Percentiles rank a stretch among this genome's conserved stretches.
These are phyloP conservation scores for Buphagus erythrorhynchus DNA, from an alignment of 2,797 vertebrate species.

Conservation along the genomic window DNA sequence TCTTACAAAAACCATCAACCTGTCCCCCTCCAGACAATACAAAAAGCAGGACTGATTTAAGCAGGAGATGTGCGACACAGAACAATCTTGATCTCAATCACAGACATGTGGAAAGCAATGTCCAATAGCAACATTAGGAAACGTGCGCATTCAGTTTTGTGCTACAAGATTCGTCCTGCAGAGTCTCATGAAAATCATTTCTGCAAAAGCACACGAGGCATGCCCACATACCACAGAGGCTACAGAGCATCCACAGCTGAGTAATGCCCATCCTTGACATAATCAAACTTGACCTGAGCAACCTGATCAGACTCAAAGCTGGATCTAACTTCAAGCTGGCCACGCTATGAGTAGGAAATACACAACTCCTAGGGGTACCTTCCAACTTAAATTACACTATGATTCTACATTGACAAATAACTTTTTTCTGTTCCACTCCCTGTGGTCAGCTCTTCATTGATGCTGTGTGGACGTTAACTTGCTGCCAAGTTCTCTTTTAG, in stretches of 20 bases:
- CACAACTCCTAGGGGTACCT: background rate
- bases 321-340: background rate
- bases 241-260: fast-evolving
- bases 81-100: background rate
- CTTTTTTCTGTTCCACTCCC: background rate
- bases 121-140: background rate
- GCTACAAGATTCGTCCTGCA: background rate
- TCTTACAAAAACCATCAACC: background rate
- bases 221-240: background rate
- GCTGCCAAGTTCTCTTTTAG: background rate
- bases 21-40: background rate
- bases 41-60: background rate
- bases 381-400: background rate
- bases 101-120: fast-evolving
- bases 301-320: background rate
- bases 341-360: background rate
- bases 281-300: background rate
- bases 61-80: background rate
- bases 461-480: background rate
- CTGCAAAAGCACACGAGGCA: background rate
- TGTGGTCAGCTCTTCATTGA: background rate
- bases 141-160: background rate
- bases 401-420: background rate
- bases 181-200: background rate
- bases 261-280: background rate